These are phyloP conservation scores for Sinopyrophorus schimmeli DNA, from an alignment of 2,888 invertebrate species.

Conservation along the genomic window DNA sequence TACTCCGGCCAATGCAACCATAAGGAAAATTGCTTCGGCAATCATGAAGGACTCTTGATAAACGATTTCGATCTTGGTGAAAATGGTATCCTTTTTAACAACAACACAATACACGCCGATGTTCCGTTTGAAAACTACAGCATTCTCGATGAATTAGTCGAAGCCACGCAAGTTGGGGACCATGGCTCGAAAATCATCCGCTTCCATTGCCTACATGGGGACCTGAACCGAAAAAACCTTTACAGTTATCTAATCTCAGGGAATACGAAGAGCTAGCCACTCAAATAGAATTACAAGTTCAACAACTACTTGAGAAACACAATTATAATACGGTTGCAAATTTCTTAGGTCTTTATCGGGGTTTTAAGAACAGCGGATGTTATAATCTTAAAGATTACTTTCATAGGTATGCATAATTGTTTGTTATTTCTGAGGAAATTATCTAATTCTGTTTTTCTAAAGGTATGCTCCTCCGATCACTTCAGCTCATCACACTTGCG, in stretches of 20 bases:
- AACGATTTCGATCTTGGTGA: slow-evolving; percentile 52
- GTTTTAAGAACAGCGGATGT: slow-evolving; percentile 65
- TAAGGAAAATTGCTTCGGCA: slow-evolving; percentile 44
- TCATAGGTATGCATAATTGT: slow-evolving; percentile 56
- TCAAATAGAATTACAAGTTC: slow-evolving; percentile 77
- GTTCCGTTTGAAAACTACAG: slow-evolving; percentile 14
- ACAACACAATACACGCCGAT: slow-evolving; percentile 21
- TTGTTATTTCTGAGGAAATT: background rate
- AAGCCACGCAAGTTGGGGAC: slow-evolving; percentile 56
- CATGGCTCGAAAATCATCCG: slow-evolving; percentile 71
- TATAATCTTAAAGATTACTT: slow-evolving; percentile 72
- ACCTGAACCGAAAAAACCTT: slow-evolving; percentile 55
- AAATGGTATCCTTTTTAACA: slow-evolving; percentile 30
- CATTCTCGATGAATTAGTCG: slow-evolving; percentile 32
- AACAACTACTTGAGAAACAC: slow-evolving; percentile 78
- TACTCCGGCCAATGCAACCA: slow-evolving; percentile 24
- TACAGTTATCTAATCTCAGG: slow-evolving; percentile 59
- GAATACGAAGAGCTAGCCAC: slow-evolving; percentile 81
- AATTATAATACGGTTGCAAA: slow-evolving; percentile 90
- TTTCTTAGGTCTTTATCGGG: slow-evolving; percentile 71
- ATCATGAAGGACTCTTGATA: slow-evolving; percentile 44
- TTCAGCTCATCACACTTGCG: slow-evolving; percentile 81
- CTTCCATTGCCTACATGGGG: slow-evolving; percentile 79
- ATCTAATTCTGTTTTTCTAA: slow-evolving; percentile 27
- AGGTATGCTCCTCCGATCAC: slow-evolving; percentile 78